Conservation (phyloP, 2,113 vertebrate species). For the Melanerpes formicivorus region DNA sequence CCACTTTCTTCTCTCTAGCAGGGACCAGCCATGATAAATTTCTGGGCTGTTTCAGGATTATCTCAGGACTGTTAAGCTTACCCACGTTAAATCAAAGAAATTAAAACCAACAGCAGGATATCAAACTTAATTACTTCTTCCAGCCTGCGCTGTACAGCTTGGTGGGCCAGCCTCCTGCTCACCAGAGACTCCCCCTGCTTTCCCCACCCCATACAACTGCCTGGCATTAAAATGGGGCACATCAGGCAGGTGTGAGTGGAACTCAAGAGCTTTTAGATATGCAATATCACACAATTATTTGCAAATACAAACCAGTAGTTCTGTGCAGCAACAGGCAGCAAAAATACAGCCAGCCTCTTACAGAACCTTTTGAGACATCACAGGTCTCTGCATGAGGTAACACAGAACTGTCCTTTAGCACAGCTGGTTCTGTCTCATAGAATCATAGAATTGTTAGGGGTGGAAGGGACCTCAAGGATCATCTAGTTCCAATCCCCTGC, state of each 20-base stretch:
- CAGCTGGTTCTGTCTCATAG: not conserved
- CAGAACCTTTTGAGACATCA: rapidly evolving
- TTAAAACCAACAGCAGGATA: slow-evolving; percentile 13
- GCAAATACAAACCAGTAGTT: not conserved
- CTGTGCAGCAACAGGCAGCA: not conserved
- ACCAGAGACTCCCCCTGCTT: not conserved
- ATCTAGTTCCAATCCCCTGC: no score
- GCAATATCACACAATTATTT: not conserved
- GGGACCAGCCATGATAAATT: not conserved
- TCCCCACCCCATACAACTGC: not conserved
- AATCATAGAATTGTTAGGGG: no score
- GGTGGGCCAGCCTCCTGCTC: not conserved
- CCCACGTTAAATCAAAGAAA: not conserved
- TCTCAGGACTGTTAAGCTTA: not conserved
- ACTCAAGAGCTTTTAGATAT: not conserved
- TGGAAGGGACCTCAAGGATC: no score
- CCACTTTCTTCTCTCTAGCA: not conserved
- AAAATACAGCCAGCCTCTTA: not conserved
- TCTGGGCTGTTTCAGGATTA: not conserved
- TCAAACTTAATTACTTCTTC: not conserved
- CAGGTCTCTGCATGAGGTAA: not conserved
- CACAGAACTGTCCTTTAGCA: not conserved
- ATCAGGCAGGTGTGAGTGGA: rapidly evolving
- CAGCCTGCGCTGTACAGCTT: not conserved
- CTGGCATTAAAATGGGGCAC: rapidly evolving